phyloP scores from a whole-genome alignment of 2,888 invertebrate genomes.

The Eueremaeus valkanovi region DNA sequence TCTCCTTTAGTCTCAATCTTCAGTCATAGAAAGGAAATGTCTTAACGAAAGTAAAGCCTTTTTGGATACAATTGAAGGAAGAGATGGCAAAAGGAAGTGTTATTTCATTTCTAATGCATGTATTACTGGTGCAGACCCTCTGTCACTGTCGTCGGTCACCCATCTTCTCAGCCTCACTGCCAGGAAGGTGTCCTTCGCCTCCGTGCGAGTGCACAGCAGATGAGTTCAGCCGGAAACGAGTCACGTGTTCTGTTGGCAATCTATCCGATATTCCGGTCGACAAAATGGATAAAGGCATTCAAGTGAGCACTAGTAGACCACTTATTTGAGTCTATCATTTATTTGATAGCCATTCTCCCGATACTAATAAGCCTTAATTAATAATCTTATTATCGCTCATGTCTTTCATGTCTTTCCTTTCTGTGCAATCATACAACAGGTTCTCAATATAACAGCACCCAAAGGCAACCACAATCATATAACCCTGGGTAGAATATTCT shows the following conservation, averaged over 20 bases:
- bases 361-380: no score
- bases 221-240: constrained; percentile 59
- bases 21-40: background rate
- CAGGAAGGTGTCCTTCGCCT: constrained; percentile 58
- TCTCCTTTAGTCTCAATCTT: no score
- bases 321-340: background rate
- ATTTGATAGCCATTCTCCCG: background rate
- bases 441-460: constrained; percentile 66
- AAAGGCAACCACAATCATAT: constrained; percentile 55
- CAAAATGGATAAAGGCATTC: constrained; percentile 62
- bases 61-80: background rate
- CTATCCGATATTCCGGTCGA: constrained; percentile 63
- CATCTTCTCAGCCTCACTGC: constrained; percentile 31
- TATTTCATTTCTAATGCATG: background rate
- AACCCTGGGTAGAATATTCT: constrained; percentile 68
- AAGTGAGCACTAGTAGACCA: constrained; percentile 51
- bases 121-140: background rate
- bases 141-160: background rate
- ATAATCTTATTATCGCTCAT: no score
- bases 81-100: background rate
- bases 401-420: no score
- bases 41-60: background rate
- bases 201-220: constrained; percentile 62
- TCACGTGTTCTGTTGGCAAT: constrained; percentile 60
- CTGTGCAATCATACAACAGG: constrained; percentile 44